Evolutionary conservation across 2,113 vertebrate genomes (phyloP).

Genomic region (Tylochromis polylepis): DNA sequence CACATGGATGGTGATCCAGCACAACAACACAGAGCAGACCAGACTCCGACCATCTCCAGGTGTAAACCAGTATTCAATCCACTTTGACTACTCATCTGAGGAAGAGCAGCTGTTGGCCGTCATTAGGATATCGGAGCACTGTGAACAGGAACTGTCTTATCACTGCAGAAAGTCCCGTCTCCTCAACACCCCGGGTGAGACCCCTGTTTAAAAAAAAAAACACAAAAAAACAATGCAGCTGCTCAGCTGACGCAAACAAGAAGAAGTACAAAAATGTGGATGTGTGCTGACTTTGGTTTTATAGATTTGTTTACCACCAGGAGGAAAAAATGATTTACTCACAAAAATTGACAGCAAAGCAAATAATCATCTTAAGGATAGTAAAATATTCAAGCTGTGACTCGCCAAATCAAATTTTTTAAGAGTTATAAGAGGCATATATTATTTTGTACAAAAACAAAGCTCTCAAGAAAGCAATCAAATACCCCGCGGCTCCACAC

Average conservation of each 20-base stretch:
- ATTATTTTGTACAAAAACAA: not conserved
- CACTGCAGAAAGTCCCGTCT: constrained; percentile 90
- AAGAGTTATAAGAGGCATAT: not conserved
- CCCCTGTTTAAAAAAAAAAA: accelerated
- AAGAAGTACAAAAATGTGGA: not conserved
- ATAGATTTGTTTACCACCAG: not conserved
- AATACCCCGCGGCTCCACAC: not conserved
- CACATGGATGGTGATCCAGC: constrained; percentile 85
- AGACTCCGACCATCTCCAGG: constrained; percentile 74
- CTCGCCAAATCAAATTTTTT: not conserved
- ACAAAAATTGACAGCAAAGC: not conserved
- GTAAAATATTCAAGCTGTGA: not conserved
- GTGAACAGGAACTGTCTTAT: constrained; percentile 87
- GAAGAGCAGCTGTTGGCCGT: constrained; percentile 81
- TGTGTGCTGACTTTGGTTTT: not conserved
- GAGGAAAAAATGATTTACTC: not conserved
- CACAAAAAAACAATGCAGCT: not conserved
- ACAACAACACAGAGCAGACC: constrained; percentile 86
- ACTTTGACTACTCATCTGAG: constrained; percentile 81
- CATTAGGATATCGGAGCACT: constrained; percentile 83
- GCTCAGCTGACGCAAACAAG: not conserved
- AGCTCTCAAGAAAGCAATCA: not conserved
- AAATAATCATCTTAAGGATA: not conserved
- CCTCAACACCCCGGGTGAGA: constrained; percentile 76
- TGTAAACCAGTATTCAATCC: constrained; percentile 66